Conservation (phyloP, 2,113 vertebrate species). For the Benitochromis conjunctus region DNA sequence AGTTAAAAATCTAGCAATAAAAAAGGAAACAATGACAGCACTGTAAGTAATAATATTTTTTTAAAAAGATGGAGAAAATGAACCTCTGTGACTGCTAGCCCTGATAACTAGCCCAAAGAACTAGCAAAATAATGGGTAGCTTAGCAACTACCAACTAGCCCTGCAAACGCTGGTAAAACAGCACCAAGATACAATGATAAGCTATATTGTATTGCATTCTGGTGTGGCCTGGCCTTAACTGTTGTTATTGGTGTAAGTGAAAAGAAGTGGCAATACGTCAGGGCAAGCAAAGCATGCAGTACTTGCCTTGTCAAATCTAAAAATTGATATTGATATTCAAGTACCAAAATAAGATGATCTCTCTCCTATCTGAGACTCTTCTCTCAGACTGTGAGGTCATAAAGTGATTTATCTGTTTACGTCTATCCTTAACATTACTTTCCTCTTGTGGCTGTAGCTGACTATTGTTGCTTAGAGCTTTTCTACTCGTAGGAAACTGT, state of each 20-base stretch:
- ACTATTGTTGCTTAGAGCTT: not conserved
- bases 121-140: not conserved
- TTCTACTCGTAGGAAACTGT: not conserved
- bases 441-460: too few species aligned
- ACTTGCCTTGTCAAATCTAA: not conserved
- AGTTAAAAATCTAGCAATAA: not conserved
- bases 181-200: too few species aligned
- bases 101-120: not conserved
- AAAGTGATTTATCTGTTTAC: too few species aligned
- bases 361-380: not conserved
- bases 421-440: too few species aligned
- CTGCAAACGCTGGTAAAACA: not conserved
- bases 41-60: not conserved
- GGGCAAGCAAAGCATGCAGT: not conserved
- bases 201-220: not conserved
- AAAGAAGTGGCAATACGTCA: accelerated
- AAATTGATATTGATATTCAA: not conserved
- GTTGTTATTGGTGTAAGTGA: not conserved
- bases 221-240: not conserved
- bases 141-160: not conserved
- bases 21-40: not conserved
- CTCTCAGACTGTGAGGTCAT: not conserved
- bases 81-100: not conserved
- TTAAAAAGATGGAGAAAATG: not conserved
- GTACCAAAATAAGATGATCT: not conserved